These are phyloP conservation scores for Anseranas semipalmata DNA, from an alignment of 2,113 vertebrate species.

Conservation along the genomic window DNA sequence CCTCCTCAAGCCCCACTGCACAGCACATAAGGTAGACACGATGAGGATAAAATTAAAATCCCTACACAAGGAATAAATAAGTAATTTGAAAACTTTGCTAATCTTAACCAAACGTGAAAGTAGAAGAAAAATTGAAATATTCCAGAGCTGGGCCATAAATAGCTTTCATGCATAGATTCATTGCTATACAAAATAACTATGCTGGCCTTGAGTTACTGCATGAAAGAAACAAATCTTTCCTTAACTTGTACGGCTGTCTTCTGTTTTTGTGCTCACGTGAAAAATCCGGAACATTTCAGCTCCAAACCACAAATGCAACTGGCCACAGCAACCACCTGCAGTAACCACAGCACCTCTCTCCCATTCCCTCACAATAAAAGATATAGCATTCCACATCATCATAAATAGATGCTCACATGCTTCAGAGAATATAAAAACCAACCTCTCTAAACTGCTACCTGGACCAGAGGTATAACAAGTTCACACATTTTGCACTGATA, in stretches of 20 bases:
- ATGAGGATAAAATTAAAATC: background rate
- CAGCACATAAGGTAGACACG: background rate
- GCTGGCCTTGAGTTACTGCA: background rate
- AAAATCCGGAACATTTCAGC: background rate
- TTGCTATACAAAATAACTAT: background rate
- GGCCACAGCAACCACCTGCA: background rate
- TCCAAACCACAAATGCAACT: background rate
- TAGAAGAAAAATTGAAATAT: background rate
- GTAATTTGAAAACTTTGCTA: background rate
- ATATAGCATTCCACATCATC: background rate
- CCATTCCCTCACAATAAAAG: background rate
- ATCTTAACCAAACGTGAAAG: background rate
- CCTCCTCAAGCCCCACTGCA: accelerated
- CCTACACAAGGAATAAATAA: background rate
- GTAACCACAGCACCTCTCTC: background rate
- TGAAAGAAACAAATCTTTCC: background rate
- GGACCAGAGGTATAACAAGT: background rate
- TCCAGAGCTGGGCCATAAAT: background rate
- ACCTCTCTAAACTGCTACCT: background rate
- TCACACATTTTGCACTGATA: background rate
- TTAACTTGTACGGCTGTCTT: background rate
- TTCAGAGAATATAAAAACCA: background rate
- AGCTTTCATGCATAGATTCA: background rate
- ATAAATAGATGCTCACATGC: background rate
- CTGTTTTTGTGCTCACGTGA: background rate